Evolutionary conservation across 1,140 invertebrate species (phyloP), one percentile per base, ranked within the genome.

Genomic region (Drosophila pruinosa): DNA sequence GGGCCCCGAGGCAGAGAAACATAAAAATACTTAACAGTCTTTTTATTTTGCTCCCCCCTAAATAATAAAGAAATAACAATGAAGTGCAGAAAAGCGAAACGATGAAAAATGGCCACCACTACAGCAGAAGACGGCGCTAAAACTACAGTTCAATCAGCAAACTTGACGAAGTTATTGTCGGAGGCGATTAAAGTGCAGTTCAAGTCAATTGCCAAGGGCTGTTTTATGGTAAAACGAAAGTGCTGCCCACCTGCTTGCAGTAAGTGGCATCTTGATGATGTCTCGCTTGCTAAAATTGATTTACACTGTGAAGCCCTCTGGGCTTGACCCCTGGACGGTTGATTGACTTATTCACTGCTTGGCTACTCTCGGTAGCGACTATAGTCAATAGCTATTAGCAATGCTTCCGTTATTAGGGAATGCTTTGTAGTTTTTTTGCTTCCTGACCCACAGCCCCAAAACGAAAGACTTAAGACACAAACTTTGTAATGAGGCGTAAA

Each of bases 401-500:
- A 50, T 22, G 69, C 73, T 85, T 86, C 80, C 80, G 80, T 73
- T 85, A 63, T 73, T 85, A 63, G 67, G 54, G 15, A 28, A 31
- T 24, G 19, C 14, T 50, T 41, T 26, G 19, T 36, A 10, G 28
- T 21, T 28, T 12, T 17, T 70, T 53, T 54, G 70, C 63, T 80
- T 80, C 69, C 82, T 64, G 75, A 83, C 79, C 78, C 75, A 82
- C 14, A 79, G 53, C 61, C 41, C 19, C 14, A 59, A 65, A 74
- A 65, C 70, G 61, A 88, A 88, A 58, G 81, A 86, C 81, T 86
- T 72, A 62, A 69, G 71, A 78, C 82, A 88, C 82, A 68, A 88
- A 88, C 82, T 88, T 72, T 67, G n/a, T 70, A 74, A 47, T 58
- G 59, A 67, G 43, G 43, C 72, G 53, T 59, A 59, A 63, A 64